These are phyloP conservation scores for Eledona agricola DNA, from an alignment of 2,888 invertebrate genomes.

Conservation along the genomic window DNA sequence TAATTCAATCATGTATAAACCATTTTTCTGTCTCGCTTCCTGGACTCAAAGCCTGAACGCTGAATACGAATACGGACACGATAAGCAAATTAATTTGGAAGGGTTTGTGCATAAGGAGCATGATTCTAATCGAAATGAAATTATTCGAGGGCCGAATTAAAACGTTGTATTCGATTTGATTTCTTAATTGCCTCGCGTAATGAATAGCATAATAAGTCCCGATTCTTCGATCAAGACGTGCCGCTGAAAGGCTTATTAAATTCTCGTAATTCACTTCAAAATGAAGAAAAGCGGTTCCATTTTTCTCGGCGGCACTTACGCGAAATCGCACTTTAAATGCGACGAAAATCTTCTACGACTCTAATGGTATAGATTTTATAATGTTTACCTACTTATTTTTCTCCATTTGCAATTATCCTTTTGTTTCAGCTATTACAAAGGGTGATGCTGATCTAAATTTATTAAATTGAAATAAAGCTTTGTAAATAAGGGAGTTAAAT, in stretches of 20 bases:
- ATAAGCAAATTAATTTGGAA: background rate
- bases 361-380: too few species aligned
- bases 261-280: conserved; percentile 3
- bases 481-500: too few species aligned
- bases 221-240: background rate
- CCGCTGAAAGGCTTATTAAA: conserved; percentile 8
- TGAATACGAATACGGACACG: background rate
- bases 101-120: conserved; percentile 3
- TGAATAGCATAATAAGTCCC: conserved; percentile 7
- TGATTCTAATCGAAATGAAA: conserved; percentile 5
- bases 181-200: conserved; percentile 9
- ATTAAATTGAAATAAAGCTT: too few species aligned
- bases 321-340: too few species aligned
- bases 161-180: conserved; percentile 10
- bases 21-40: conserved; percentile 2
- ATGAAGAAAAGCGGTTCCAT: too few species aligned
- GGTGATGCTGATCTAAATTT: too few species aligned
- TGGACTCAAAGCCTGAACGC: background rate
- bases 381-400: too few species aligned
- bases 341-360: too few species aligned
- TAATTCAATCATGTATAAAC: conserved; percentile 5
- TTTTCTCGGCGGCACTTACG: too few species aligned
- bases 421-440: too few species aligned
- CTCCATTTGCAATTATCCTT: too few species aligned
- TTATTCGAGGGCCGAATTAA: conserved; percentile 3